phyloP scores from a whole-genome alignment of 2,888 invertebrate species.

The Panzeria rudis region DNA sequence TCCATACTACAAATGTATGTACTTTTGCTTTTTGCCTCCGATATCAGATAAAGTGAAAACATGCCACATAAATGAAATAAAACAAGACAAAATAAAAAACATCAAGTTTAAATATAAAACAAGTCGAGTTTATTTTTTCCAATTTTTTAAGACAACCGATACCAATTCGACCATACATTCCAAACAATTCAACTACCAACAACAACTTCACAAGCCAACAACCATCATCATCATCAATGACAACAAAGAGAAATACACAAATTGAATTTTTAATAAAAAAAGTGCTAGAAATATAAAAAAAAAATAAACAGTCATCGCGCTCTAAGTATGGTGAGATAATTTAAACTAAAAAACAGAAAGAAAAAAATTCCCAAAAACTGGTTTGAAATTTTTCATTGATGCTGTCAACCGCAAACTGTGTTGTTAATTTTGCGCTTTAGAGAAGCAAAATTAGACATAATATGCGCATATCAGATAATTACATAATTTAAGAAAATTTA shows the following conservation, averaged over 20 bases:
- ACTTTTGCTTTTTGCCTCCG: conserved; percentile 1
- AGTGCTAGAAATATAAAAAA: conserved; percentile 39
- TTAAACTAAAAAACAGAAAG: conserved; percentile 35
- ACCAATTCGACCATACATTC: conserved; percentile 26
- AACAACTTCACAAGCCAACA: conserved; percentile 25
- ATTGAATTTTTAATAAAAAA: conserved; percentile 40
- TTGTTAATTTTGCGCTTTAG: conserved; percentile 15
- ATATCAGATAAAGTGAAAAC: conserved; percentile 68
- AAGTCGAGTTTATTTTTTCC: conserved; percentile 23
- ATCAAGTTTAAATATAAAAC: conserved; percentile 53
- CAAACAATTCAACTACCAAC: conserved; percentile 16
- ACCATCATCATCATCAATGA: conserved; percentile 19
- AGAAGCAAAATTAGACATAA: neutral
- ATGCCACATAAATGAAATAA: conserved; percentile 52
- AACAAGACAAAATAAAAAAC: conserved; percentile 36
- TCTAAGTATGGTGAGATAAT: conserved; percentile 66
- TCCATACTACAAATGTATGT: neutral
- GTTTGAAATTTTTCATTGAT: conserved; percentile 55
- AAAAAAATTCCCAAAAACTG: conserved; percentile 56
- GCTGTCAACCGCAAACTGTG: conserved; percentile 39
- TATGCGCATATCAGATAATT: neutral
- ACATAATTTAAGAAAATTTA: neutral
- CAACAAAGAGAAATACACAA: conserved; percentile 49
- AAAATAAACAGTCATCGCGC: conserved; percentile 55
- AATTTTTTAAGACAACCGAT: conserved; percentile 17